phyloP scores from a whole-genome alignment of 2,888 invertebrate genomes.

The Augochlorella aurata region DNA sequence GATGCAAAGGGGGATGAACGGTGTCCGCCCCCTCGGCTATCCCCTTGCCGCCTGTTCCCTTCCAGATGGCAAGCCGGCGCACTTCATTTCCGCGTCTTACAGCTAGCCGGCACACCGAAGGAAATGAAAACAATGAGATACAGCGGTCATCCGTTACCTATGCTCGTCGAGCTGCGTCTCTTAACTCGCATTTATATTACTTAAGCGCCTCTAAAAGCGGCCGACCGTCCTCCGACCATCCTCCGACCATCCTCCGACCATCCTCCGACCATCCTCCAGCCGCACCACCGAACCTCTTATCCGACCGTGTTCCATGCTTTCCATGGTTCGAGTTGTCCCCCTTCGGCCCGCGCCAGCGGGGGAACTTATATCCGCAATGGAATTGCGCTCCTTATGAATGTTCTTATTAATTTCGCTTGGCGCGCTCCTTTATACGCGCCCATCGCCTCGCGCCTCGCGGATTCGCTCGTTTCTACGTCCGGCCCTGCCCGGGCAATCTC shows the following conservation, averaged over 20 bases:
- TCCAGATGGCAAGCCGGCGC: constrained; percentile 76
- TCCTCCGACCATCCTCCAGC: constrained; percentile 40
- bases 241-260: not conserved
- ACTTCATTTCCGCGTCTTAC: constrained; percentile 82
- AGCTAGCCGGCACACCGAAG: constrained; percentile 78
- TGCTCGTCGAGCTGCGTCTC: constrained; percentile 73
- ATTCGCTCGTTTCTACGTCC: constrained; percentile 7
- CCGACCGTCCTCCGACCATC: constrained; percentile 45
- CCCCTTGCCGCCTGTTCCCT: constrained; percentile 52
- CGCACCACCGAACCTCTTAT: not conserved
- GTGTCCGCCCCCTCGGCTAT: constrained; percentile 60
- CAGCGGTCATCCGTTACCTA: constrained; percentile 82
- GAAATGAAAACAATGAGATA: constrained; percentile 83
- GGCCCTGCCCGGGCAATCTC: not conserved
- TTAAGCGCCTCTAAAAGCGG: constrained; percentile 73
- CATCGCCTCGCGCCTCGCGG: too few species aligned
- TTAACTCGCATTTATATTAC: constrained; percentile 81
- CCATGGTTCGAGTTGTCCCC: constrained; percentile 2
- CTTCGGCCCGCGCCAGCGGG: not conserved
- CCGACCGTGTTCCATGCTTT: not conserved
- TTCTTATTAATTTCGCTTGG: constrained; percentile 51
- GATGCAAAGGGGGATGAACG: constrained; percentile 76
- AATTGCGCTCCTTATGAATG: constrained; percentile 51
- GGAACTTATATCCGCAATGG: constrained; percentile 57
- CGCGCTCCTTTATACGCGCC: not conserved